Percentiles rank a stretch among this genome's conserved stretches.
These are phyloP conservation scores for Tretioscincus oriximinensis DNA, from an alignment of 2,113 vertebrate species.

Conservation along the genomic window DNA sequence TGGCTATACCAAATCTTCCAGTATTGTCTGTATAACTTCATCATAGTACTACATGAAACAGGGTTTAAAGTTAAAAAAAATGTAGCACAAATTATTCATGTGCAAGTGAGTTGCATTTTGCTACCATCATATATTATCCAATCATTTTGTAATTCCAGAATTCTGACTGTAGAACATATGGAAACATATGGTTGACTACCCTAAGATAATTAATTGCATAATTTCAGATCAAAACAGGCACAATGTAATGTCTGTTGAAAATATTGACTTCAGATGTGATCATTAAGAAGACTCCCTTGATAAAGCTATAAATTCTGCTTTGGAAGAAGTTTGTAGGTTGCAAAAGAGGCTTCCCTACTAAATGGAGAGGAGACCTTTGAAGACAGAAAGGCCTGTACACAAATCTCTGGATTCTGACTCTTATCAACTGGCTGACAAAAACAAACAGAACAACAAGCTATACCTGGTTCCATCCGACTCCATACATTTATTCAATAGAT, in stretches of 20 bases:
- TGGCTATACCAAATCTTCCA: not conserved
- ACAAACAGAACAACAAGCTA: conserved; percentile 17
- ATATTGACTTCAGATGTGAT: conserved; percentile 42
- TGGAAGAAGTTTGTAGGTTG: not conserved
- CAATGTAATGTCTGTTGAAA: conserved; percentile 42
- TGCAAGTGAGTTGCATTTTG: conserved; percentile 43
- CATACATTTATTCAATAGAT: no score
- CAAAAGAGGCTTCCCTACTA: not conserved
- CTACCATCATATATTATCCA: conserved; percentile 35
- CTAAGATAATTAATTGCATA: conserved; percentile 45
- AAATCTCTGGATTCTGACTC: not conserved
- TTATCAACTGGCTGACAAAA: not conserved
- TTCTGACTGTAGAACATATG: conserved; percentile 37
- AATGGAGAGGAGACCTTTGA: not conserved
- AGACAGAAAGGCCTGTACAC: not conserved
- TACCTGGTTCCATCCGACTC: conserved; percentile 8
- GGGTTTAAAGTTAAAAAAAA: conserved; percentile 11
- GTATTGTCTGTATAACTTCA: conserved; percentile 1
- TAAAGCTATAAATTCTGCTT: conserved; percentile 12
- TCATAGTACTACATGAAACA: not conserved
- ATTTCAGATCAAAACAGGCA: conserved; percentile 48
- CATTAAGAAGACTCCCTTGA: conserved; percentile 43
- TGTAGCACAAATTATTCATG: conserved; percentile 34
- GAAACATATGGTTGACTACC: conserved; percentile 47
- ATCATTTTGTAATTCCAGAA: conserved; percentile 46